Evolutionary conservation across 2,113 vertebrate species (phyloP), one percentile per base, ranked within the genome.

Genomic region (Acrocephalus kingi): DNA sequence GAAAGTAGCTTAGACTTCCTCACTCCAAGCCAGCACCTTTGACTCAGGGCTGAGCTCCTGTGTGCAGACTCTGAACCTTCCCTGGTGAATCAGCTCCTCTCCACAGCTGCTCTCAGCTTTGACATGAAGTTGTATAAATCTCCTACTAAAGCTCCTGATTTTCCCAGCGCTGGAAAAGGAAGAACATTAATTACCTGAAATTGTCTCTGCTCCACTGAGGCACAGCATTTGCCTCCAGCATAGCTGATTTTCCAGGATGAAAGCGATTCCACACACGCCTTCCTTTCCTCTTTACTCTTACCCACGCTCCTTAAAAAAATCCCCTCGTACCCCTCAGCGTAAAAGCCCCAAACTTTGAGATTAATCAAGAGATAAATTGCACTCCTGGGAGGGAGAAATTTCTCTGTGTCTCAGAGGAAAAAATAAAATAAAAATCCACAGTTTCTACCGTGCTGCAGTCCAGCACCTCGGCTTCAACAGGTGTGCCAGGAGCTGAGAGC

Each of bases 141-240:
- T 95, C 72, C 75, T 1, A 5, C 76, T 89, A 43, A 92, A 95
- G 78, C 49, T 80, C 9, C 6, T 64, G 77, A 54, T 92, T 93
- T 68, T 96, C 96, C 87, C 81, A 76, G 56, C 20, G 93, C 89
- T 94, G 93, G 45, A 64, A 75, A 84, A 95, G 52, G 83, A 89
- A 76, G 93, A 95, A 62, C 94, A 87, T 95, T 97, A 95, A 97
- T 96, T 96, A 97, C 94, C 94, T 95, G 93, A 92, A 94, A 95
- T 73, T 75, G 89, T 95, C 89, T 96, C 72, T 93, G 96, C 94
- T 97, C 91, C 87, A 49, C 93, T 69, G 91, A 93, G 95, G 95
- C 77, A 64, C 81, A 73, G 95, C 81, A 54, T 84, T 93, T 93
- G 91, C 95, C 93, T 95, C 46, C 80, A 95, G 95, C 95, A 72